Base-by-base conservation (phyloP, 1,140 invertebrate species). In the Bombus difficillimus region DNA sequence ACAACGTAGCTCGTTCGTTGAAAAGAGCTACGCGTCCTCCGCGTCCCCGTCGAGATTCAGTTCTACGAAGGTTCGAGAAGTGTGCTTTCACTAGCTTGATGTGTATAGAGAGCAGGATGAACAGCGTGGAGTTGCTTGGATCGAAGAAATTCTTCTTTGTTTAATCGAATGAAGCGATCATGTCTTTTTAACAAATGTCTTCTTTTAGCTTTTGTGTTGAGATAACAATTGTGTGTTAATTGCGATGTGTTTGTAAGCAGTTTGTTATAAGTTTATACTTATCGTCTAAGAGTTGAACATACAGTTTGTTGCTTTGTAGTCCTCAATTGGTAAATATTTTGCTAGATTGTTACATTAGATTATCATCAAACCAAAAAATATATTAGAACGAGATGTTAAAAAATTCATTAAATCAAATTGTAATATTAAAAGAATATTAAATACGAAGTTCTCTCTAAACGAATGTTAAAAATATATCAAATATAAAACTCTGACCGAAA, bases 21-120 rank as follows among this genome's bases (percentile, higher is more conserved):
- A 95, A 76, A 95, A 95, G 78, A 92, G 79, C 57, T 89, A 88
- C 77, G 53, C 89, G 43, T 88, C 93, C 43, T 88, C 93, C 43
- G 71, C 89, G 74, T 80, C 71, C 1, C 83, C 88, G 6, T 59
- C 78, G 47, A 89, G 79, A 82, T 91, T 90, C 76, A 89, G 89
- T 78, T 89, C 88, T 64, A 73, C 87, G 84, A 95, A 95, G 95
- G 95, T 95, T 95, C 91, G 94, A 89, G 68, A 85, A 59, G 81
- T 93, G 90, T 83, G 83, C 85, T 59, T n/a, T 43, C 43, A 71
- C 15, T 57, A 47, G 43, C 74, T 83, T 78, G 39, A 22, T 9
- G 9, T 77, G 28, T 22, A 32, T 32, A 64, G 18, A 37, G 13
- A 15, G 9, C 15, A n/a, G 15, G 69, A 6, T 77, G 53, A 57